phyloP scores from a whole-genome alignment of 2,888 invertebrate genomes.

The Clanis bilineata region DNA sequence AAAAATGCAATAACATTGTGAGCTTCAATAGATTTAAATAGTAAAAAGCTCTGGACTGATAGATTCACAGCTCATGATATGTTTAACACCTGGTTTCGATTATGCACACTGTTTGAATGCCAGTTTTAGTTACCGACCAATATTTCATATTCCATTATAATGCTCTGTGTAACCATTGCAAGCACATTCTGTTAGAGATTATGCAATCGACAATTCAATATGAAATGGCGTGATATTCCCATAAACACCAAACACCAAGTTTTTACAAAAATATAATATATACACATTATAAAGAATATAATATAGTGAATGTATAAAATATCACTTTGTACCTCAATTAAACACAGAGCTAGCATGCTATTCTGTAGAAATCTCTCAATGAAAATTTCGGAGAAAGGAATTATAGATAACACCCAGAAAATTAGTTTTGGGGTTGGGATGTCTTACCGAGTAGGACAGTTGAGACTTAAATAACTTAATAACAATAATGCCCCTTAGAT shows the following conservation, averaged over 20 bases:
- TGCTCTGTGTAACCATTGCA: background rate
- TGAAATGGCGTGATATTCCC: constrained; percentile 16
- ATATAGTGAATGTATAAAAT: background rate
- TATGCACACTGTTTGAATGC: constrained; percentile 63
- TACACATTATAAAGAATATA: background rate
- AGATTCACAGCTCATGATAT: constrained; percentile 45
- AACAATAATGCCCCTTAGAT: too few species aligned
- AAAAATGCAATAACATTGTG: constrained; percentile 36
- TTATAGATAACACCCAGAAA: too few species aligned
- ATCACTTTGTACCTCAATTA: background rate
- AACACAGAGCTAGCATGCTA: background rate
- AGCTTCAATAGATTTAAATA: constrained; percentile 43
- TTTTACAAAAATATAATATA: background rate
- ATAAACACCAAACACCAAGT: constrained; percentile 11
- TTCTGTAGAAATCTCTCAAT: too few species aligned
- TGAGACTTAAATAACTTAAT: too few species aligned
- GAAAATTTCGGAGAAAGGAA: too few species aligned
- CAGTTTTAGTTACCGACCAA: constrained; percentile 64
- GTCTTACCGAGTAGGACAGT: too few species aligned
- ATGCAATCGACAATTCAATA: constrained; percentile 23
- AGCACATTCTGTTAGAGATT: constrained; percentile 13
- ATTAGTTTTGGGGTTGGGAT: too few species aligned
- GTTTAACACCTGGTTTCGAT: constrained; percentile 58
- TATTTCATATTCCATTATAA: constrained; percentile 29
- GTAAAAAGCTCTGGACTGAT: constrained; percentile 32